Conservation (phyloP, 2,797 vertebrate genomes). For the Gadopsis marmoratus region DNA sequence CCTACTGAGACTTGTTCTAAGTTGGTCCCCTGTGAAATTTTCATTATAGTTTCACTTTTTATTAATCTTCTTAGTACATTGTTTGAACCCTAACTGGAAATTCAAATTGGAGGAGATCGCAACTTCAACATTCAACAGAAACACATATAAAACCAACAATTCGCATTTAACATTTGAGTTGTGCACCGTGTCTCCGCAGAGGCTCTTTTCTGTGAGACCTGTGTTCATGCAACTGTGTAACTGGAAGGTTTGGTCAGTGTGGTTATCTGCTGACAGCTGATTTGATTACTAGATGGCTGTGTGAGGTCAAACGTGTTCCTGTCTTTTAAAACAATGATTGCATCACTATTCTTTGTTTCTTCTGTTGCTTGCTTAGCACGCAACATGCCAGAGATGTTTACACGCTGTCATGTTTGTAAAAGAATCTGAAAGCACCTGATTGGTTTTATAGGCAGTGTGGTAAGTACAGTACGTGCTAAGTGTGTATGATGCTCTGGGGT, state of each 20-base stretch:
- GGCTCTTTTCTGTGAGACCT: background rate
- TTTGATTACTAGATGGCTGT: background rate
- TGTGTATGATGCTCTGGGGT: background rate
- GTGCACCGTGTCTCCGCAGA: background rate
- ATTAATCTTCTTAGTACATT: background rate
- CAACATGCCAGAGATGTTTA: slow-evolving; percentile 21
- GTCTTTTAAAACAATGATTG: background rate
- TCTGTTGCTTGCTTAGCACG: background rate
- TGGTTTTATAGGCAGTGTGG: background rate
- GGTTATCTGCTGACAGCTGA: background rate
- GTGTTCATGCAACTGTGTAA: background rate
- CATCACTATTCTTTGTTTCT: background rate
- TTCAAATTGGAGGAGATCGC: background rate
- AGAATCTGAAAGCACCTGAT: slow-evolving; percentile 8
- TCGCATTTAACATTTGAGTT: background rate
- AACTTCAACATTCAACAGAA: background rate
- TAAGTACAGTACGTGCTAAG: background rate
- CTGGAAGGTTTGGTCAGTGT: slow-evolving; percentile 10
- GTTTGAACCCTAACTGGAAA: background rate
- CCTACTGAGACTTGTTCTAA: slow-evolving; percentile 22
- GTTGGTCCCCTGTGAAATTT: slow-evolving; percentile 4
- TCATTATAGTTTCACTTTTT: slow-evolving; percentile 18
- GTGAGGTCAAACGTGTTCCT: slow-evolving; percentile 8
- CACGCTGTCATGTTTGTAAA: background rate
- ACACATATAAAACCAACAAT: background rate